These are phyloP conservation scores for Psammodynastes pulverulentus DNA, from an alignment of 2,113 vertebrate species.

Conservation along the genomic window DNA sequence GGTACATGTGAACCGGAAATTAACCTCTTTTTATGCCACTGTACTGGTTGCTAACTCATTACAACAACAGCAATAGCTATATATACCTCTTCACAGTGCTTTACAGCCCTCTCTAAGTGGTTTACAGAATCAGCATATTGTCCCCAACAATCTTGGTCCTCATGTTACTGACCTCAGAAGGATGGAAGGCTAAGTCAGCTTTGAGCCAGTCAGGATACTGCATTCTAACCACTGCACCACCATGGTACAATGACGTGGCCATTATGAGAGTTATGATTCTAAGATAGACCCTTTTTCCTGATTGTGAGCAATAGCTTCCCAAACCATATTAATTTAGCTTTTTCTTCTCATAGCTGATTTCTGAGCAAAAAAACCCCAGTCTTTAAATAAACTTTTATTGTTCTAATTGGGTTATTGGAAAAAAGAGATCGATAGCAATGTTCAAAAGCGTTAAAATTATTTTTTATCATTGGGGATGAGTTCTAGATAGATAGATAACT, in stretches of 20 bases:
- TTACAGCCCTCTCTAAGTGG: neutral
- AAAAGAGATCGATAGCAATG: conserved; percentile 56
- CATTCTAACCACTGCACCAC: too few relatives aligned
- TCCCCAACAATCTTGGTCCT: neutral
- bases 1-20: neutral
- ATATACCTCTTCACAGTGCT: neutral
- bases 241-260: neutral
- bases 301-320: neutral
- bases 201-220: neutral
- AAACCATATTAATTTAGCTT: conserved; percentile 56
- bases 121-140: neutral
- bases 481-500: neutral
- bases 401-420: conserved; percentile 63
- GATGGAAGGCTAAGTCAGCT: neutral
- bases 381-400: conserved; percentile 65
- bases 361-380: conserved; percentile 61
- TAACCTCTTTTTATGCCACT: neutral
- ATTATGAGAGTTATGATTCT: neutral
- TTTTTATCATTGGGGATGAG: neutral
- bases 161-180: neutral
- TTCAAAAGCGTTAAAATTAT: neutral
- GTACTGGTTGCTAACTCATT: neutral
- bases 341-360: conserved; percentile 49
- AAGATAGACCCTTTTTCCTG: conserved; percentile 10
- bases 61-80: neutral